Conservation (phyloP, 2,797 vertebrate genomes). For the Microctenopoma steveboyesi region DNA sequence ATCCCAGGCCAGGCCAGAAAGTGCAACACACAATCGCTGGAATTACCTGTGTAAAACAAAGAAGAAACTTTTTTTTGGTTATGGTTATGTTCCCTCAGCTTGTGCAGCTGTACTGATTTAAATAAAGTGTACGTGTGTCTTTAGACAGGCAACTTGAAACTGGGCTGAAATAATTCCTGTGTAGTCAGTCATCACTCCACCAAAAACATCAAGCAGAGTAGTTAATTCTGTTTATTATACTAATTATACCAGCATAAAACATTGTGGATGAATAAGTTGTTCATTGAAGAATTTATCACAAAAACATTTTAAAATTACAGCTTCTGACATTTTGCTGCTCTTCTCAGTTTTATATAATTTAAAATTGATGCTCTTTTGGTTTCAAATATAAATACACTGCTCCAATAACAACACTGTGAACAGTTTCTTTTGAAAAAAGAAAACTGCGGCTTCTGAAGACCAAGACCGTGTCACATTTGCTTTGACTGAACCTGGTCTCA, state of each 20-base stretch:
- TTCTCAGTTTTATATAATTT: neutral
- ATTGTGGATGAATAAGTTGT: too few relatives aligned
- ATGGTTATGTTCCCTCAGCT: neutral
- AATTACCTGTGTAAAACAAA: neutral
- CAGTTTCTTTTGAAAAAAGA: too few relatives aligned
- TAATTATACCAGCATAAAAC: too few relatives aligned
- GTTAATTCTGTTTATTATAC: neutral
- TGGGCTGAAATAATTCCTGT: neutral
- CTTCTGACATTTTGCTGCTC: neutral
- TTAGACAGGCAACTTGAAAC: constrained; percentile 1
- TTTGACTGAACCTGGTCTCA: too few relatives aligned
- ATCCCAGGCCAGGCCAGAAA: neutral
- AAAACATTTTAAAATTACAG: neutral
- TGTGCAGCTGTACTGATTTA: constrained; percentile 17
- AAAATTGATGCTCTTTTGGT: neutral
- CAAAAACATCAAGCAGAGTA: too few relatives aligned
- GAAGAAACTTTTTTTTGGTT: neutral
- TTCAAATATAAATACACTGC: neutral
- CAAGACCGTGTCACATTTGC: too few relatives aligned
- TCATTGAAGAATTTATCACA: neutral
- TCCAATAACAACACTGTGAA: neutral
- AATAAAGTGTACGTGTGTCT: constrained; percentile 23
- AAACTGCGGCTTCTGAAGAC: too few relatives aligned
- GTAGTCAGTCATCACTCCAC: neutral
- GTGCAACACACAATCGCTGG: neutral